Base-by-base conservation (phyloP, 2,113 vertebrate species). In the Phoxinus phoxinus region DNA sequence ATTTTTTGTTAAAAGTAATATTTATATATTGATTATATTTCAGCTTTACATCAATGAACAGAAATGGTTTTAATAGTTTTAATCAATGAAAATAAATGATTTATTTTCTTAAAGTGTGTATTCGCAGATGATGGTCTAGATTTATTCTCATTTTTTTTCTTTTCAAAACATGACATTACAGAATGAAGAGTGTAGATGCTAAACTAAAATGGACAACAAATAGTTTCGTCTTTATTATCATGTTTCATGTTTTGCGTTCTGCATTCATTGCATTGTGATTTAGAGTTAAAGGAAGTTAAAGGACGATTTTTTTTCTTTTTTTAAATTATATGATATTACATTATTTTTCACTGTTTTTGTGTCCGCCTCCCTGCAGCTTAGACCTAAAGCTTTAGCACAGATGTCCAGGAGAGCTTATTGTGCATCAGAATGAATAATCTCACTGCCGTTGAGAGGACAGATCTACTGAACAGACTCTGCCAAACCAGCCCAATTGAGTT, bases 361-460 rank as follows among this genome's bases (percentile, higher is more conserved):
- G 3, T 53, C 27, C 8, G 35, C 41, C 35, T 72, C 21, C 12
- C 19, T 32, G 48, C 25, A 56, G 27, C 9, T 73, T 73, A 73
- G 71, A 2, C 12, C 86, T 87, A 92, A 91, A 91, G 92, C 93
- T 94, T 95, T 91, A 92, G 92, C 92, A 91, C 96, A 96, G 96
- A 96, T 97, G 96, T 95, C 91, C 88, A 86, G 75, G 87, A 92
- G 86, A 94, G 95, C 94, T 96, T 95, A 95, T 89, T 89, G 51
- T 87, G 86, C 59, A 85, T 92, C 94, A 92, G 92, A 86, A 93
- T 94, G 83, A 93, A 89, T 95, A 96, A 96, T 96, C 95, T 91
- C 88, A 83, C 85, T 86, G 90, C 84, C 88, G 85, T 93, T 93
- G 81, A 79, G 86, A 91, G 88, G 71, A 81, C 88, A 90, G 3